These are phyloP conservation scores for Hypena proboscidalis DNA, from an alignment of 2,888 invertebrate species.

Conservation along the genomic window DNA sequence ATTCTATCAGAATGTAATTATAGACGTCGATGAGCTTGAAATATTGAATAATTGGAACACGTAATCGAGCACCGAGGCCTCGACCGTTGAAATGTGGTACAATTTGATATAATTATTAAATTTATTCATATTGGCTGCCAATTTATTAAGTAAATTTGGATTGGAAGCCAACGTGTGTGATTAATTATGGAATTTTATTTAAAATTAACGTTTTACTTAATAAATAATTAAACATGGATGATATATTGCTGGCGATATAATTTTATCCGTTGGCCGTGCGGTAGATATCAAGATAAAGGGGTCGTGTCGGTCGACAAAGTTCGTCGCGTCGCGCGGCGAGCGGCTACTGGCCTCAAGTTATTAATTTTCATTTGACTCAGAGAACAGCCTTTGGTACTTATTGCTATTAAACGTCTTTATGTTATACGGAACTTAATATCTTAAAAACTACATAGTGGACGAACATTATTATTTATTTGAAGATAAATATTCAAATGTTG, in stretches of 20 bases:
- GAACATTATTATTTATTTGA: too few relatives aligned
- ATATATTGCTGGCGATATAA: conserved; percentile 38
- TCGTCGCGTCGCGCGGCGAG: conserved; percentile 42
- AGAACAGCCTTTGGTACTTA: conserved; percentile 55
- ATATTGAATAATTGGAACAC: conserved; percentile 74
- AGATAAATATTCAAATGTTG: too few relatives aligned
- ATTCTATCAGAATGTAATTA: conserved; percentile 81
- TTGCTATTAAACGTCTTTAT: conserved; percentile 45
- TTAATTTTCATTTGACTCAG: conserved; percentile 73
- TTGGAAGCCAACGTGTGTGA: not conserved
- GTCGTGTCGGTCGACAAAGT: conserved; percentile 55
- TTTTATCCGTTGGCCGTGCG: conserved; percentile 35
- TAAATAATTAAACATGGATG: conserved; percentile 14
- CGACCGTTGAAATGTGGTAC: conserved; percentile 30
- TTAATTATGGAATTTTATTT: conserved; percentile 1
- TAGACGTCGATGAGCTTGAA: conserved; percentile 77
- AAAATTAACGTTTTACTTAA: conserved; percentile 6
- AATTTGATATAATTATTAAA: conserved; percentile 37
- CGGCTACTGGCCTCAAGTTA: conserved; percentile 55
- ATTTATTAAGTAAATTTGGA: conserved; percentile 23
- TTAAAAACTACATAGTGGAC: not conserved
- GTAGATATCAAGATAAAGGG: conserved; percentile 59
- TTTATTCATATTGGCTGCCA: conserved; percentile 28
- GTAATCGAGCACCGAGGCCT: conserved; percentile 46
- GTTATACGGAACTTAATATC: conserved; percentile 23